Evolutionary conservation across 2,797 vertebrate genomes (phyloP).

Genomic region (Chlorospingus flavigularis): DNA sequence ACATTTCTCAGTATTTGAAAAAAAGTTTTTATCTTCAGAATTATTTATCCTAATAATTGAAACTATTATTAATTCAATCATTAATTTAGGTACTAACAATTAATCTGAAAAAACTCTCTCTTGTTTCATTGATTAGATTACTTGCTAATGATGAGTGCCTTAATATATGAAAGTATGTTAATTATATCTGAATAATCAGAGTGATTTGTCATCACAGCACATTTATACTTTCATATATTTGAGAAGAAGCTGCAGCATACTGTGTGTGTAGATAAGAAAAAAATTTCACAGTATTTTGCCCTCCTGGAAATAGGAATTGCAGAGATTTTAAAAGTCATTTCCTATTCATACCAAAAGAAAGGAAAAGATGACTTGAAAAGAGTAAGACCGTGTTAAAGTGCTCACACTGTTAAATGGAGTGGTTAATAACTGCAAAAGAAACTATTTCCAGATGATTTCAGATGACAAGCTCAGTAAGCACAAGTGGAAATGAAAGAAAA

Average conservation of each 20-base stretch:
- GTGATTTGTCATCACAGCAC: neutral
- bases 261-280: neutral
- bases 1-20: neutral
- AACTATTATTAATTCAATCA: neutral
- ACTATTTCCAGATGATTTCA: constrained; percentile 20
- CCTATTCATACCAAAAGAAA: neutral
- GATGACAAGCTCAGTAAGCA: neutral
- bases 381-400: neutral
- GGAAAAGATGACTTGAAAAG: neutral
- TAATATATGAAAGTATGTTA: neutral
- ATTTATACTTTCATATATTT: neutral
- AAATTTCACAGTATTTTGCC: neutral
- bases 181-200: neutral
- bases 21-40: neutral
- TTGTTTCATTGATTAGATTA: neutral
- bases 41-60: neutral
- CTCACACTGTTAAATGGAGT: constrained; percentile 27
- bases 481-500: constrained; percentile 7
- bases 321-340: neutral
- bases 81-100: neutral
- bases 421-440: constrained; percentile 15
- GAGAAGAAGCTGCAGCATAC: neutral
- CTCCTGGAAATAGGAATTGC: neutral
- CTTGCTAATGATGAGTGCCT: neutral
- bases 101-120: neutral